A percentile compares a stretch with the other conserved stretches of the same genome.
phyloP scores from a whole-genome alignment of 2,797 vertebrate species.

The Gallirallus australis region DNA sequence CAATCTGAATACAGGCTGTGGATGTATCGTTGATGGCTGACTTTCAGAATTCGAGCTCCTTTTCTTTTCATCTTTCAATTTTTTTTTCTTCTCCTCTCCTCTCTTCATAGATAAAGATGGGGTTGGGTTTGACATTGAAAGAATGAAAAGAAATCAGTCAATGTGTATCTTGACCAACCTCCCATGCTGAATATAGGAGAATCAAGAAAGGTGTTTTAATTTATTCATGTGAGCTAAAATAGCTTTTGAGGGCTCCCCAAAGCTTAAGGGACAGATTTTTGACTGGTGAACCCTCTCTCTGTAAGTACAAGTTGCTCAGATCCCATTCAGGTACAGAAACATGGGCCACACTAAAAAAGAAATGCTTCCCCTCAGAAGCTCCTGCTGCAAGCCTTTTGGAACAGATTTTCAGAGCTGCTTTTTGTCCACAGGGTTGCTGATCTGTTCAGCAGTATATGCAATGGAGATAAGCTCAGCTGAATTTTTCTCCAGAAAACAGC shows the following conservation, averaged over 20 bases:
- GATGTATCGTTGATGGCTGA: neutral
- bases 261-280: neutral
- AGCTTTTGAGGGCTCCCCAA: neutral
- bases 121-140: neutral
- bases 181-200: neutral
- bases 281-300: neutral
- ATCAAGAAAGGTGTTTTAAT: neutral
- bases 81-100: neutral
- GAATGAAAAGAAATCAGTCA: neutral
- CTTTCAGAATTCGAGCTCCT: neutral
- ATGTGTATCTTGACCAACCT: neutral
- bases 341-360: neutral
- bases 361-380: neutral
- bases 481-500: neutral
- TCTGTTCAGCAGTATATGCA: neutral
- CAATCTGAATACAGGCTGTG: neutral
- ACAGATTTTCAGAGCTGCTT: neutral
- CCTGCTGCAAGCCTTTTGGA: neutral
- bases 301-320: neutral
- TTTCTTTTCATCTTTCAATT: neutral
- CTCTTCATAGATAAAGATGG: neutral
- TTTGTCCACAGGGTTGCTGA: neutral
- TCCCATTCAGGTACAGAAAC: neutral
- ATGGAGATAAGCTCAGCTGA: neutral
- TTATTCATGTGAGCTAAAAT: neutral